Conservation (phyloP, 1,140 invertebrate genomes). For the Drosophila mojavensis region DNA sequence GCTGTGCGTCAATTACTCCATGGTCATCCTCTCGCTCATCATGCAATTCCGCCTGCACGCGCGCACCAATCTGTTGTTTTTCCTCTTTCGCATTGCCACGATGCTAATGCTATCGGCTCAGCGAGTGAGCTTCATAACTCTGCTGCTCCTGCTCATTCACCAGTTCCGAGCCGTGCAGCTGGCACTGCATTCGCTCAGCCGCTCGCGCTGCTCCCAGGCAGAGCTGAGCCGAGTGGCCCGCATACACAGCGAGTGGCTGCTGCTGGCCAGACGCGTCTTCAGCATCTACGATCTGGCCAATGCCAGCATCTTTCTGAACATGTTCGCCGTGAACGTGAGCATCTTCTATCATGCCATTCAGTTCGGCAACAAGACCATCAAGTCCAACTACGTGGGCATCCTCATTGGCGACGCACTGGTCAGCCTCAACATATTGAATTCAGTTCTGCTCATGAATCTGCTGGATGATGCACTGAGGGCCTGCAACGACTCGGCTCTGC, state of each 20-base stretch:
- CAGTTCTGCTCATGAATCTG: conserved; percentile 46
- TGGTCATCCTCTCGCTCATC: conserved; percentile 12
- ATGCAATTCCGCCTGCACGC: conserved; percentile 46
- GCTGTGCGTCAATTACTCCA: conserved; percentile 24
- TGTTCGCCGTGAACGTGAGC: conserved; percentile 49
- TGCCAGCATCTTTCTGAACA: conserved; percentile 39
- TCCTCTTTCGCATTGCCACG: conserved; percentile 1
- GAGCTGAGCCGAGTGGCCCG: conserved; percentile 20
- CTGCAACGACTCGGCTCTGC: conserved; percentile 43
- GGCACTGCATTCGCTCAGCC: conserved; percentile 26
- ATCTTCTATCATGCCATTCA: conserved; percentile 67
- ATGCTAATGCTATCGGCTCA: conserved; percentile 25
- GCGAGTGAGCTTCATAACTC: conserved; percentile 26
- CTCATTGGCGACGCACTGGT: conserved; percentile 42
- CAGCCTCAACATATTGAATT: conserved; percentile 4
- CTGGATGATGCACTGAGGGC: conserved; percentile 43
- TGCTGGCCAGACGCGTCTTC: conserved; percentile 34
- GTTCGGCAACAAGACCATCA: conserved; percentile 46
- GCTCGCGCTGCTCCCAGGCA: neutral
- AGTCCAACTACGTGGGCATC: conserved; percentile 12
- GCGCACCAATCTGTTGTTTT: neutral
- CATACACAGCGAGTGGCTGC: conserved; percentile 45
- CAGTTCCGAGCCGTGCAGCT: conserved; percentile 53
- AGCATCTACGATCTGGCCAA: conserved; percentile 42
- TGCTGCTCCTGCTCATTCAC: conserved; percentile 44